A percentile compares a stretch with the other conserved stretches of the same genome.
These are phyloP conservation scores for Ophion obscuratus DNA, from an alignment of 2,888 invertebrate genomes.

Conservation along the genomic window DNA sequence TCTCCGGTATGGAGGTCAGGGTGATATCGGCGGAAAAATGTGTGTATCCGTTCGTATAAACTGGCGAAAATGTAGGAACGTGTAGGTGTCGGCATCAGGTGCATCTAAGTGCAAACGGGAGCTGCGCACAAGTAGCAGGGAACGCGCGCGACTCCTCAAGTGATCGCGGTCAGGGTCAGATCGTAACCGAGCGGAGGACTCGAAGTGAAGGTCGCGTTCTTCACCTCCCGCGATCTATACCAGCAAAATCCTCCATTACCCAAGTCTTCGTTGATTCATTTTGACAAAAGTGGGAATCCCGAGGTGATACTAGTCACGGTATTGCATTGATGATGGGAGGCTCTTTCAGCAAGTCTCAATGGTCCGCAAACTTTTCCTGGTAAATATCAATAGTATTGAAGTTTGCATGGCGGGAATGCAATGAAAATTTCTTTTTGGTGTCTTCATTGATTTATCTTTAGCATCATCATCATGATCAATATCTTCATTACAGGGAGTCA, in stretches of 20 bases:
- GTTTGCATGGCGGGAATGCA: neutral
- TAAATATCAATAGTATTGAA: neutral
- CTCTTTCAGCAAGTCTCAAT: neutral
- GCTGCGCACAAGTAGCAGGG: slow-evolving; percentile 47
- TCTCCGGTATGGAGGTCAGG: slow-evolving; percentile 18
- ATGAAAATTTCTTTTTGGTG: too few relatives aligned
- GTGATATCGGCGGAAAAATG: slow-evolving; percentile 6
- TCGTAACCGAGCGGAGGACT: slow-evolving; percentile 55
- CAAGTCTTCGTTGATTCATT: slow-evolving; percentile 25
- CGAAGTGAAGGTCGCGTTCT: slow-evolving; percentile 53
- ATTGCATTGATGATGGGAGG: slow-evolving; percentile 3
- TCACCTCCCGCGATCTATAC: slow-evolving; percentile 47
- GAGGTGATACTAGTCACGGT: neutral
- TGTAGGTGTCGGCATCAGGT: slow-evolving; percentile 40
- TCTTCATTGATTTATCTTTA: neutral
- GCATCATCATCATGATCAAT: neutral
- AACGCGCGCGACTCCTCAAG: slow-evolving; percentile 40
- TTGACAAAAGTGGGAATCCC: neutral
- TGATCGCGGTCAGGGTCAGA: slow-evolving; percentile 71
- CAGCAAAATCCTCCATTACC: slow-evolving; percentile 16
- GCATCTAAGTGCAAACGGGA: slow-evolving; percentile 38
- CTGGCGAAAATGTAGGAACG: neutral
- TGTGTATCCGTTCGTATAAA: slow-evolving; percentile 15
- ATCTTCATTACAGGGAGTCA: neutral
- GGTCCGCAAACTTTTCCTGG: neutral